Evolutionary conservation across 2,113 vertebrate species (phyloP).

Genomic region (Conger conger): DNA sequence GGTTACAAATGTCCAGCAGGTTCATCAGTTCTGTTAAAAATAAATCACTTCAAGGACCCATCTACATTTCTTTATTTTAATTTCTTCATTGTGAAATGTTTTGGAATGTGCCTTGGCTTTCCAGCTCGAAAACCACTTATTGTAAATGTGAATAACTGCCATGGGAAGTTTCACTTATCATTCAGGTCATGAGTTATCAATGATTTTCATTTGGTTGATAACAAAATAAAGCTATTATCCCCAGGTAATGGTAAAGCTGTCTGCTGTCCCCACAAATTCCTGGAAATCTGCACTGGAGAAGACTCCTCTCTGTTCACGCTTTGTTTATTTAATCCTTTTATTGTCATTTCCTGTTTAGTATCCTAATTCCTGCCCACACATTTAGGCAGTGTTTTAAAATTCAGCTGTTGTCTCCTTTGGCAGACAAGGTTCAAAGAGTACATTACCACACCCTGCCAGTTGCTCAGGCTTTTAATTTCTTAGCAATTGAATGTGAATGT

Average conservation of each 20-base stretch:
- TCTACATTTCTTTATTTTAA: not conserved
- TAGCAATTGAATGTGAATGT: not conserved
- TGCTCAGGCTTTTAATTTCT: not conserved
- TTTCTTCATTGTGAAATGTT: not conserved
- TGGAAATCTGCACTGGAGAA: not conserved
- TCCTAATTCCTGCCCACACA: not conserved
- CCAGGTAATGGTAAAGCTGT: not conserved
- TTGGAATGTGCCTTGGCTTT: not conserved
- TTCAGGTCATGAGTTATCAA: not conserved
- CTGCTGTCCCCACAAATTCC: not conserved
- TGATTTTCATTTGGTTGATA: not conserved
- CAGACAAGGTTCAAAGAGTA: not conserved
- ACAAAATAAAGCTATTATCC: not conserved
- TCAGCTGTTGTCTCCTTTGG: not conserved
- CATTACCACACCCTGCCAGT: not conserved
- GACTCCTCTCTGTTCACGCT: not conserved
- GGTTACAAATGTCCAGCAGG: not conserved
- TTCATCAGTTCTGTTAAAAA: not conserved
- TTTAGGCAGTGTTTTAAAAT: not conserved
- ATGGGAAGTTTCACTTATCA: not conserved
- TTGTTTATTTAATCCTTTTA: constrained; percentile 3
- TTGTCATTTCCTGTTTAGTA: not conserved
- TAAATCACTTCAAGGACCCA: not conserved
- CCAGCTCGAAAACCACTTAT: not conserved
- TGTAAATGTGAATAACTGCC: not conserved